phyloP scores from a whole-genome alignment of 2,888 invertebrate genomes.

The Pteria penguin region DNA sequence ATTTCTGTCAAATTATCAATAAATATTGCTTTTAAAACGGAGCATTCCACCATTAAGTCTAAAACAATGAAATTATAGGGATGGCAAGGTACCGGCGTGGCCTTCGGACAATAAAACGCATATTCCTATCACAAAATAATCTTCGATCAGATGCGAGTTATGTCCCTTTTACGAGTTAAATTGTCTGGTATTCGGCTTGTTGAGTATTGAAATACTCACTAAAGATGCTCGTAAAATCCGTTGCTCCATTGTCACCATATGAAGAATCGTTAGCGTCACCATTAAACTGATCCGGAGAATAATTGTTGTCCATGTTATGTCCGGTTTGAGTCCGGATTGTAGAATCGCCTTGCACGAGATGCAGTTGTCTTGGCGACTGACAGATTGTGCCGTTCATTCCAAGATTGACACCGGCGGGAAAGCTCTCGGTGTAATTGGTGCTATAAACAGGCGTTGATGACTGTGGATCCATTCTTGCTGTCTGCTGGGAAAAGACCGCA shows the following conservation, averaged over 20 bases:
- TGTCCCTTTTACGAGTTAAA: constrained; percentile 38
- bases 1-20: no score
- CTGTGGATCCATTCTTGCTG: constrained; percentile 45
- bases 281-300: constrained; percentile 39
- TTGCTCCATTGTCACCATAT: constrained; percentile 33
- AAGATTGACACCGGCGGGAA: constrained; percentile 59
- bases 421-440: constrained; percentile 62
- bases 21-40: constrained; percentile 1
- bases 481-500: constrained; percentile 50
- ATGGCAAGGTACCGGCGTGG: constrained; percentile 22
- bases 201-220: constrained; percentile 57
- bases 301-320: constrained; percentile 35
- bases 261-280: constrained; percentile 13
- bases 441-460: constrained; percentile 53
- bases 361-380: constrained; percentile 31
- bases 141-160: constrained; percentile 21
- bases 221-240: constrained; percentile 60
- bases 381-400: constrained; percentile 57
- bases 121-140: constrained; percentile 1
- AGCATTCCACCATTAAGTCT: constrained; percentile 23
- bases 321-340: constrained; percentile 35
- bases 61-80: constrained; percentile 18
- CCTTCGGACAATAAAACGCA: constrained; percentile 23
- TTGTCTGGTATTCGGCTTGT: constrained; percentile 56
- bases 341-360: constrained; percentile 34